Evolutionary conservation across 2,888 invertebrate genomes (phyloP).

Genomic region (Tortricodes alternella): DNA sequence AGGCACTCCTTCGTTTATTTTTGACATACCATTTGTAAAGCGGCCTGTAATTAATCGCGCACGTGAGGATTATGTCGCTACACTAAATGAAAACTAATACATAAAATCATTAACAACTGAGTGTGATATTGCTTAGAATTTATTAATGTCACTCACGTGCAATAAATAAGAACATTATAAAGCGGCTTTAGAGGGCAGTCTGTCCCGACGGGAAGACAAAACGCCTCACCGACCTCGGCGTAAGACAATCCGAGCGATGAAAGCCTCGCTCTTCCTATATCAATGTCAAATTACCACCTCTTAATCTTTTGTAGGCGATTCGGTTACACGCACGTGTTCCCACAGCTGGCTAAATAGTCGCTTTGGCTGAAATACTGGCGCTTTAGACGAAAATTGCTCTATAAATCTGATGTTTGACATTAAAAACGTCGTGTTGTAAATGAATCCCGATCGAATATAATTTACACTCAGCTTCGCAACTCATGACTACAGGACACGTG

Average conservation of each 20-base stretch:
- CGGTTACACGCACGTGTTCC: conserved; percentile 75
- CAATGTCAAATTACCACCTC: conserved; percentile 82
- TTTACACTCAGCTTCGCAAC: conserved; percentile 16
- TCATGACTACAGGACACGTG: conserved; percentile 3
- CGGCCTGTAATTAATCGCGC: conserved; percentile 13
- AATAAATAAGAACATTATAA: conserved; percentile 62
- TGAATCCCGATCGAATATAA: conserved; percentile 18
- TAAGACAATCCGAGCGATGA: conserved; percentile 74
- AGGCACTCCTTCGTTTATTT: too few relatives aligned
- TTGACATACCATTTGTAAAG: conserved; percentile 18
- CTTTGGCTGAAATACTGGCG: conserved; percentile 61
- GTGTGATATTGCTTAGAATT: conserved; percentile 38
- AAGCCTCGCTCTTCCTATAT: conserved; percentile 72
- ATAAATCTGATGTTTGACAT: conserved; percentile 74
- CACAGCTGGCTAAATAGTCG: conserved; percentile 50
- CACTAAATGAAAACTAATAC: conserved; percentile 37
- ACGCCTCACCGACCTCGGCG: conserved; percentile 51
- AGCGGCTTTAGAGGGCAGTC: conserved; percentile 44
- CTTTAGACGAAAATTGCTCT: conserved; percentile 55
- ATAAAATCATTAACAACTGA: conserved; percentile 32
- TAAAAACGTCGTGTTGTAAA: conserved; percentile 17
- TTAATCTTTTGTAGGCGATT: conserved; percentile 78
- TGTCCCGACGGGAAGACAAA: conserved; percentile 53
- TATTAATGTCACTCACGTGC: conserved; percentile 56
- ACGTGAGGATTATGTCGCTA: conserved; percentile 24